A percentile compares a stretch with the other conserved stretches of the same genome.
Evolutionary conservation across 2,888 invertebrate genomes (phyloP).

Genomic region (Patella ulyssiponensis): DNA sequence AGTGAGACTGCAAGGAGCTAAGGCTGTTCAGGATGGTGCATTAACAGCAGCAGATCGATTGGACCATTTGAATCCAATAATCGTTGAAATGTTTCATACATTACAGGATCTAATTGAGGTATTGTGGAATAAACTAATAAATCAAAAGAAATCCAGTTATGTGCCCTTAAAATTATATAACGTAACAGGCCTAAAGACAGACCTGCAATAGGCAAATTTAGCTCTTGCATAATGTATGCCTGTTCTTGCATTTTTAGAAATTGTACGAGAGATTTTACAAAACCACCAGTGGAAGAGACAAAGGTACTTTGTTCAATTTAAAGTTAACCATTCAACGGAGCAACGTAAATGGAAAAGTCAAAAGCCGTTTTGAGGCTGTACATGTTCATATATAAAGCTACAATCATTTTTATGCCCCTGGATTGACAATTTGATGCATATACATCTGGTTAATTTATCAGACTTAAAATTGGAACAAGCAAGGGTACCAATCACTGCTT

Average conservation of each 20-base stretch:
- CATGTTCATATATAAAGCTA: neutral
- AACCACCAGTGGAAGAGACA: neutral
- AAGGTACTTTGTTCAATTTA: neutral
- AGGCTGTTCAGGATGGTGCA: constrained; percentile 31
- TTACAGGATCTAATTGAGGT: constrained; percentile 34
- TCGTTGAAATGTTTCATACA: constrained; percentile 39
- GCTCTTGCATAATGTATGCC: too few species aligned
- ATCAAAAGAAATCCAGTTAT: neutral
- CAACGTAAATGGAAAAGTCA: constrained; percentile 15
- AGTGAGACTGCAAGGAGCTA: constrained; percentile 37
- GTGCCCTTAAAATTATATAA: too few species aligned
- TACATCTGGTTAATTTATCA: too few species aligned
- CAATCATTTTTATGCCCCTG: too few species aligned
- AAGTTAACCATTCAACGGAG: constrained; percentile 15
- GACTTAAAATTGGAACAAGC: too few species aligned
- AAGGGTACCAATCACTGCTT: too few species aligned
- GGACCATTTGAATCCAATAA: constrained; percentile 32
- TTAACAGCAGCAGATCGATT: constrained; percentile 33
- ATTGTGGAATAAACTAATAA: neutral
- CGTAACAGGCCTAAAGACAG: too few species aligned
- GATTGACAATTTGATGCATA: too few species aligned
- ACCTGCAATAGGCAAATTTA: too few species aligned
- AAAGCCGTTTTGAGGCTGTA: neutral
- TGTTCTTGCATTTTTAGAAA: too few species aligned
- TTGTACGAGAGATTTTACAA: too few species aligned